phyloP scores from a whole-genome alignment of 1,140 invertebrate genomes.

The Rhynchophorus ferrugineus region DNA sequence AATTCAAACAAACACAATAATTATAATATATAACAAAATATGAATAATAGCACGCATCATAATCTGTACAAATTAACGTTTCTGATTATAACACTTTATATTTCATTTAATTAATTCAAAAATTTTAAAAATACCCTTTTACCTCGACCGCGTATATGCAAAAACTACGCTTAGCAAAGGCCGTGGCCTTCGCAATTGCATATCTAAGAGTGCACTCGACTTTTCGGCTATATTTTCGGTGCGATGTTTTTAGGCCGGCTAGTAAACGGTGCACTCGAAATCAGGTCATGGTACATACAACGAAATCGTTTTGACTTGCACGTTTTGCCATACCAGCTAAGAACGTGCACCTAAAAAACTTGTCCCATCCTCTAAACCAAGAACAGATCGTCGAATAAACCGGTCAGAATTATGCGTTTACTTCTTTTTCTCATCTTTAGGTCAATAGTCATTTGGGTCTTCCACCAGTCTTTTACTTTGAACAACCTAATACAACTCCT shows the following conservation, averaged over 20 bases:
- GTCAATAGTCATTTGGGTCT: no score
- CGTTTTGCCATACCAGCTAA: conserved; percentile 19
- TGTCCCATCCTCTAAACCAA: conserved; percentile 35
- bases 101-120: no score
- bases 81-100: no score
- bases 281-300: conserved; percentile 39
- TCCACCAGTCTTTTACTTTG: no score
- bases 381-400: conserved; percentile 36
- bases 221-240: conserved; percentile 16
- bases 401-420: no score
- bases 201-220: conserved; percentile 15
- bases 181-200: conserved; percentile 22
- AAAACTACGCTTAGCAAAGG: conserved; percentile 5
- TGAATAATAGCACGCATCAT: no score
- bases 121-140: neutral
- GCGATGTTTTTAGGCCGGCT: conserved; percentile 34
- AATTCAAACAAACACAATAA: no score
- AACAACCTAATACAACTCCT: no score
- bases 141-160: neutral
- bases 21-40: no score
- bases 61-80: no score
- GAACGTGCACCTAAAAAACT: conserved; percentile 37
- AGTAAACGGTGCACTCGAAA: conserved; percentile 37
- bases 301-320: conserved; percentile 39
- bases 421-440: no score